Evolutionary conservation across 2,113 vertebrate species (phyloP), one percentile per base, ranked within the genome.

Genomic region (Typhlomys cinereus): DNA sequence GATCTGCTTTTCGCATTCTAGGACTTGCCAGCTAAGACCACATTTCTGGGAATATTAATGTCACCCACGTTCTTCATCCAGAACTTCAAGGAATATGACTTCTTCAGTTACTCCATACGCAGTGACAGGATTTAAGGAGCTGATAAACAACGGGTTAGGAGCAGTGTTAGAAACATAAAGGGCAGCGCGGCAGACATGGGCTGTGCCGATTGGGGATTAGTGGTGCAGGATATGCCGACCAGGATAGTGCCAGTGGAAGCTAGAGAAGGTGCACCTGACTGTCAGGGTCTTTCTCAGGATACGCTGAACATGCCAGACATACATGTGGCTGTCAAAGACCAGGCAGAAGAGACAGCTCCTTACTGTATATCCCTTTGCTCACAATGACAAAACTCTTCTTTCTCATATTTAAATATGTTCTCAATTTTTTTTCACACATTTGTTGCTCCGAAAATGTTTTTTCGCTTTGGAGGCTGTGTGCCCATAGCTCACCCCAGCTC

Each of bases 401-500:
- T 41, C 46, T 29, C 44, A 18, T 20, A 41, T 14, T 90, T 74
- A 34, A 57, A 79, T 10, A 34, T 20, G n/a, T 23, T n/a, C 10
- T 29, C 57, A 12, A 34, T 2, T 54, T 14, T 17, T 20, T n/a
- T 48, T 67, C 2, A 5, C 23, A 17, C n/a, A 17, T 34, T 52
- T 93, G 25, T 5, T 25, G 44, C 31, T 69, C 23, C 39, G 41
- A 12, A 12, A 36, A 23, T 34, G 44, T 61, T 31, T 14, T 48
- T 74, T 27, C 20, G 39, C 2, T 7, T 34, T 31, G 57, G 5
- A 25, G 59, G 29, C 25, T 34, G 34, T 3, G 4, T 69, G 50
- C 21, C 50, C 3, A 7, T 2, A 20, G 17, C 39, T 1, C 8
- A 7, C 3, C 50, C 15, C 0, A 4, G 17, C 2, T 15, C 57